Percentiles rank a stretch among this genome's conserved stretches.
Evolutionary conservation across 2,797 vertebrate genomes (phyloP).

Genomic region (Notoglanidium macrostoma): DNA sequence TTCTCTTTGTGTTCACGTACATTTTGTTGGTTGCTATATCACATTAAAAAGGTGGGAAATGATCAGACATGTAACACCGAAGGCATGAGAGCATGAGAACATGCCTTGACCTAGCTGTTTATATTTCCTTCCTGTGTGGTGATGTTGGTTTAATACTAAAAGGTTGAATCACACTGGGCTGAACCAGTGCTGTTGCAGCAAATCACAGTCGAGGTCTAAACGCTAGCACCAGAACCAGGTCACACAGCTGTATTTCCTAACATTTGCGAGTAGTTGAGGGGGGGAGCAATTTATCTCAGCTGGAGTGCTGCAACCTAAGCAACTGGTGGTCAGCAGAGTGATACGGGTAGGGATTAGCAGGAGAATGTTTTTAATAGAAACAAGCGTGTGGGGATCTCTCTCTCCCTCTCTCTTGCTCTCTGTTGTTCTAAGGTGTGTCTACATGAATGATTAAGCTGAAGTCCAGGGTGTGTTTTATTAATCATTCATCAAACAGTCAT

Average conservation of each 20-base stretch:
- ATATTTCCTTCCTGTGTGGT: neutral
- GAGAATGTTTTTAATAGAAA: neutral
- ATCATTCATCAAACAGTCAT: neutral
- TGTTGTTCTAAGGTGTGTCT: constrained; percentile 44
- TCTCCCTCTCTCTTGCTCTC: neutral
- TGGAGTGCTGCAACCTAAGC: neutral
- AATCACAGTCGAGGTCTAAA: neutral
- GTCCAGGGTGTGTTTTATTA: constrained; percentile 3
- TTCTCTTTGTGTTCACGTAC: neutral
- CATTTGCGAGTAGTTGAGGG: neutral
- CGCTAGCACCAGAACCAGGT: neutral
- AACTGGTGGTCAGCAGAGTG: neutral
- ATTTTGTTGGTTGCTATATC: neutral
- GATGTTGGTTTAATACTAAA: neutral
- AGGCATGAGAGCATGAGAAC: neutral
- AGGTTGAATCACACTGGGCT: neutral
- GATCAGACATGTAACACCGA: neutral
- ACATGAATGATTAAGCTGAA: constrained; percentile 39
- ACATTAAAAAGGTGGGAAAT: neutral
- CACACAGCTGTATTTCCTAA: neutral
- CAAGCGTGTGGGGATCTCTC: neutral
- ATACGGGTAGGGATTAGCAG: neutral
- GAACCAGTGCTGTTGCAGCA: neutral
- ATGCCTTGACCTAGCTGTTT: neutral
- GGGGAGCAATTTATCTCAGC: neutral